Evolutionary conservation across 2,888 invertebrate species (phyloP).

Genomic region (Theretra japonica): DNA sequence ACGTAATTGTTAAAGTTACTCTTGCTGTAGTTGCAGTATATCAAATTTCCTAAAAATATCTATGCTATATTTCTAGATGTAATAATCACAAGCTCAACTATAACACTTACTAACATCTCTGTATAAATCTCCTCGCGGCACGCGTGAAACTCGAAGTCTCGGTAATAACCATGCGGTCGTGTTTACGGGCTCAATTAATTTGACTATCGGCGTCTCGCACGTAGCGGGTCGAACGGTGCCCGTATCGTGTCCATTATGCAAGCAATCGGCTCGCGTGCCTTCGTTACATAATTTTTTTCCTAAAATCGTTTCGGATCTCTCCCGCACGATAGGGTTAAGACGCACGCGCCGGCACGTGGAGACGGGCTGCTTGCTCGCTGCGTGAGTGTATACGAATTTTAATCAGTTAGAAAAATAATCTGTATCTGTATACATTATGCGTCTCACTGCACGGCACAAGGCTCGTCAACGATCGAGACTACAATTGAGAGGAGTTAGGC

Average conservation of each 20-base stretch:
- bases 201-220: constrained; percentile 48
- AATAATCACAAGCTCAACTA: background rate
- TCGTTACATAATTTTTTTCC: constrained; percentile 27
- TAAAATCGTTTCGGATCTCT: constrained; percentile 20
- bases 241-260: constrained; percentile 29
- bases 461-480: too few species aligned
- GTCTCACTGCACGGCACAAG: too few species aligned
- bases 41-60: too few species aligned
- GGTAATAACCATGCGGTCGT: constrained; percentile 38
- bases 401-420: background rate
- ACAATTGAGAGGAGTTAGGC: too few species aligned
- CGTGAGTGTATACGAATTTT: background rate
- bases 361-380: background rate
- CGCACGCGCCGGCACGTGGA: constrained; percentile 14
- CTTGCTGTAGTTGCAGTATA: too few species aligned
- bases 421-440: too few species aligned
- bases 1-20: too few species aligned
- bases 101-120: background rate
- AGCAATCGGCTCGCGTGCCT: constrained; percentile 29
- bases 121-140: background rate
- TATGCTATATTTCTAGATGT: too few species aligned
- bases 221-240: constrained; percentile 28
- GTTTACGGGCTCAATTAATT: constrained; percentile 56
- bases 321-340: constrained; percentile 6
- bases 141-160: background rate